Evolutionary conservation across 2,797 vertebrate genomes (phyloP).

Genomic region (Artibeus jamaicensis): DNA sequence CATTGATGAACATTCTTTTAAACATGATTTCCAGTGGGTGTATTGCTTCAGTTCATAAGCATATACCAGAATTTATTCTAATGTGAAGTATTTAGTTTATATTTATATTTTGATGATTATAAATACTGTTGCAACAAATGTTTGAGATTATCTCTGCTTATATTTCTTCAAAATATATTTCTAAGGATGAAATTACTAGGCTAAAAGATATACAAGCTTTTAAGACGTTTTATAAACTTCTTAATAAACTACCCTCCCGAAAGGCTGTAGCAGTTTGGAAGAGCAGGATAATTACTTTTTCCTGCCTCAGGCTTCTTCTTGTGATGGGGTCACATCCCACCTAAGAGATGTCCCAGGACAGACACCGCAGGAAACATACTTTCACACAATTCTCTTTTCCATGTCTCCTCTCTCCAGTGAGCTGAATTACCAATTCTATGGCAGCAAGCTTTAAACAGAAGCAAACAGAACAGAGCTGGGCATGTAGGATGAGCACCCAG

Average conservation of each 20-base stretch:
- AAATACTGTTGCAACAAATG: neutral
- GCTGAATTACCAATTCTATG: neutral
- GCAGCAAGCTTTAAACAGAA: neutral
- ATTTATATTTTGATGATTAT: neutral
- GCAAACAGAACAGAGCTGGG: neutral
- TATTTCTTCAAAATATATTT: slow-evolving; percentile 31
- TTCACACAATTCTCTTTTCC: neutral
- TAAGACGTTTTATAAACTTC: slow-evolving; percentile 9
- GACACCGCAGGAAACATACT: neutral
- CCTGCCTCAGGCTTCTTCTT: neutral
- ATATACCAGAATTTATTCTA: neutral
- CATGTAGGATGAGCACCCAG: neutral
- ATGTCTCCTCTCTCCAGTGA: neutral
- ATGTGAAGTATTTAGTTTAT: neutral
- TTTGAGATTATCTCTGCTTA: neutral
- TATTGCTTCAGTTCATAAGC: neutral
- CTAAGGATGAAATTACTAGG: neutral
- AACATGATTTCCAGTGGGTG: neutral
- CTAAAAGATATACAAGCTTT: neutral
- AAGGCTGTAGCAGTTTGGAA: neutral
- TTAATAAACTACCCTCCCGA: slow-evolving; percentile 6
- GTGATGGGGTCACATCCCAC: neutral
- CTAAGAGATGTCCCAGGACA: neutral
- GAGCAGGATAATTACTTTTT: slow-evolving; percentile 27
- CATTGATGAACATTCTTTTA: neutral